Evolutionary conservation across 1,140 invertebrate genomes (phyloP).

Genomic region (Babylonia areolata): DNA sequence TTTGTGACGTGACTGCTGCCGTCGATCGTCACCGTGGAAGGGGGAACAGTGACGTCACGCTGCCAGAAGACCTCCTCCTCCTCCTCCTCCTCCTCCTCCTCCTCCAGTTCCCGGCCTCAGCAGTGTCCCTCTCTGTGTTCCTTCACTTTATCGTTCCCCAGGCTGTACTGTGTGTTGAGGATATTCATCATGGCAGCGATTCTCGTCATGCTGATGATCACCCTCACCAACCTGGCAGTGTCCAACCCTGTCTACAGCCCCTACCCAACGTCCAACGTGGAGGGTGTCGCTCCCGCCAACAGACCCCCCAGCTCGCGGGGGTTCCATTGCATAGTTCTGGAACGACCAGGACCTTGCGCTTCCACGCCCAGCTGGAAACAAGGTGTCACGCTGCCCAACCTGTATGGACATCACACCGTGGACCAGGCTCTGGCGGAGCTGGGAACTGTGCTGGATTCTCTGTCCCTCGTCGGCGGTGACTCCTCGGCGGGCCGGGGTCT

Average conservation of each 20-base stretch:
- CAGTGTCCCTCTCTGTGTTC: neutral
- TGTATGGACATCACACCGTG: slow-evolving; percentile 29
- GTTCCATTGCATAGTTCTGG: neutral
- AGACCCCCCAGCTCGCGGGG: neutral
- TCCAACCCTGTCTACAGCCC: slow-evolving; percentile 6
- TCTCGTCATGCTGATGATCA: neutral
- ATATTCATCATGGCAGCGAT: neutral
- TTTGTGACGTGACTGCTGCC: neutral
- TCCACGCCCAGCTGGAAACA: neutral
- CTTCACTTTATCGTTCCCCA: slow-evolving; percentile 12
- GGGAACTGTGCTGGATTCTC: neutral
- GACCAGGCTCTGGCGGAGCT: slow-evolving; percentile 10
- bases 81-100: neutral
- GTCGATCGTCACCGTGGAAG: slow-evolving; percentile 18
- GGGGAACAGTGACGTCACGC: neutral
- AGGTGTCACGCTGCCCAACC: slow-evolving; percentile 31
- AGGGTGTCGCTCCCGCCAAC: neutral
- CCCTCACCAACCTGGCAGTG: slow-evolving; percentile 1
- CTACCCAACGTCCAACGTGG: neutral
- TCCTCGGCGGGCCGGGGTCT: neutral
- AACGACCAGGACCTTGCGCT: slow-evolving; percentile 5
- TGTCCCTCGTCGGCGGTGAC: neutral
- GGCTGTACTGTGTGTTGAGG: neutral
- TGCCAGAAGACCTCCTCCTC: neutral
- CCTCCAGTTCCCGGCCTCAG: neutral